Evolutionary conservation across 1,140 invertebrate genomes (phyloP), one percentile per base, ranked within the genome.

Genomic region (Megathymus violae): DNA sequence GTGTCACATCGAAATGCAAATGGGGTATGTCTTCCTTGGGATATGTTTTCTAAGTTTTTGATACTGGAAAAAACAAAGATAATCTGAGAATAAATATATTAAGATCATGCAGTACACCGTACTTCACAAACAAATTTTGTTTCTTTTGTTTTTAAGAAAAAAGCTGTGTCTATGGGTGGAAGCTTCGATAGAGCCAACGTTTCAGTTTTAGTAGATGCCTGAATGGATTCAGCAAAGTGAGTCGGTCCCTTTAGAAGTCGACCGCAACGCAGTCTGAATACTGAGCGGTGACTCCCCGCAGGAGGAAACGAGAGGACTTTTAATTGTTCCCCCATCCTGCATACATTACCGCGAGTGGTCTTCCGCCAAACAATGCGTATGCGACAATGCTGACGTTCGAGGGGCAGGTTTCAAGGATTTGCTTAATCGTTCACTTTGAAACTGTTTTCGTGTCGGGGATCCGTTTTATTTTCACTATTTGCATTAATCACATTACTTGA

Each of bases 281-380:
- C 51, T 56, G 38, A 56, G 13, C 25, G 36, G 38, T n/a, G 36
- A 19, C 51, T 41, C 50, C 50, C 51, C 51, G 14, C 13, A n/a
- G 19, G 19, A 41, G 50, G 44, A 50, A 52, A 14, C 50, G 34
- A 40, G 17, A 52, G 34, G 31, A 54, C 51, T 54, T 54, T 54
- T 54, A 54, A 54, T 54, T 54, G 51, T 54, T 54, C 38, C 51
- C 51, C 51, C 36, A 56, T 41, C 51, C 16, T 25, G 51, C 51
- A 56, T 56, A 56, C 51, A 56, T 56, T 56, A 56, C 19, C 13
- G 51, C 19, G 51, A 56, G 51, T 56, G 51, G 51, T 40, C 38
- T 38, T 34, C 34, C 17, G 17, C 44, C 44, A 47, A 56, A 56
- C 51, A 56, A 56, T 56, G 22, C 51, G 22, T 10, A 14, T 34